Base-by-base conservation (phyloP, 2,797 vertebrate genomes). In the Fratercula arctica region DNA sequence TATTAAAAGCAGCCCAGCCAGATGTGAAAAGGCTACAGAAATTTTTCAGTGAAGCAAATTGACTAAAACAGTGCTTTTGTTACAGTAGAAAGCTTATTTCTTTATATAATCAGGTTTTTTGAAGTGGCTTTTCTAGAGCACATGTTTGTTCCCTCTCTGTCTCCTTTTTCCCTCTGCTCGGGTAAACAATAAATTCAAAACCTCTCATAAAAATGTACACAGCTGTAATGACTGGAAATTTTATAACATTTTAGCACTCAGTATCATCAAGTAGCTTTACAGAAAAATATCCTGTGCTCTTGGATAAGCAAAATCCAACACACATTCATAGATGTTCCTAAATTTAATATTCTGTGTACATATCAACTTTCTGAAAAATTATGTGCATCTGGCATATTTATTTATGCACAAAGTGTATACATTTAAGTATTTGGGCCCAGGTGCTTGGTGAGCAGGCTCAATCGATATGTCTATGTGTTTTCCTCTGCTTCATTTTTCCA, bases 291-390 rank as follows among this genome's bases (percentile, higher is more conserved):
- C 41, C 41, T 19, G 18, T 83, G 48, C 68, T 85, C 43, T 94
- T 68, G 68, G 60, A 59, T 64, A 91, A 87, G 69, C 75, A 89
- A 93, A 97, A 92, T 66, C 54, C 57, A 80, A 74, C 50, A 39
- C 6, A n/a, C 39, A 61, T 61, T 94, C 76, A 78, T 77, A 86
- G 92, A 61, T 78, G 56, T 66, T 91, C 68, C 46, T 84, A 78
- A 75, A 87, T 77, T 87, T 88, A 84, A 64, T 82, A 48, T 86
- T 84, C 75, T 61, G 19, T 69, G 13, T 85, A 35, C 60, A 59
- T 63, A 46, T 12, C 54, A 70, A 64, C 39, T 70, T 87, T 83
- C 56, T 72, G 82, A 77, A 93, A 94, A 92, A 68, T 16, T 0
- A 20, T 23, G 24, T 61, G 57, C 48, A 61, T 86, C 69, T 92